Evolutionary conservation across 2,797 vertebrate genomes (phyloP).

Genomic region (Luscinia luscinia): DNA sequence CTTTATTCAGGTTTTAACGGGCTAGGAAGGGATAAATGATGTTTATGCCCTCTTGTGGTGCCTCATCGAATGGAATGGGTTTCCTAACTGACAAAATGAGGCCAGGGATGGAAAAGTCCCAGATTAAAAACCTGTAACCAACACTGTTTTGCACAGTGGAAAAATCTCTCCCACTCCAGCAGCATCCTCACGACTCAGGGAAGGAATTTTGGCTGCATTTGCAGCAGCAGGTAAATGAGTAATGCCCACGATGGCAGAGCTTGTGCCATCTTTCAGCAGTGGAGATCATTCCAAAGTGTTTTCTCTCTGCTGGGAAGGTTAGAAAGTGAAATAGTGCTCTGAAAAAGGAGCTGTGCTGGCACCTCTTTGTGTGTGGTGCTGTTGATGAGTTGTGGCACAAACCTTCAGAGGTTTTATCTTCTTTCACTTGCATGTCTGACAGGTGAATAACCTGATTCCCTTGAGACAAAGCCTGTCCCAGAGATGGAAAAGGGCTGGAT

Average conservation of each 20-base stretch:
- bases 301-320: background rate
- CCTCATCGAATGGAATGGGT: background rate
- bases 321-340: background rate
- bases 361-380: background rate
- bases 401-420: background rate
- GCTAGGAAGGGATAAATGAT: constrained; percentile 20
- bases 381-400: background rate
- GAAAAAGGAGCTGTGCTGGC: background rate
- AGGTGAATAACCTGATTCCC: background rate
- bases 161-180: background rate
- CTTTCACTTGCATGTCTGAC: background rate
- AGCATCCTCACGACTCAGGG: constrained; percentile 24
- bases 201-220: background rate
- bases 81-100: constrained; percentile 5
- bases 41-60: constrained; percentile 67
- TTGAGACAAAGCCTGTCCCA: background rate
- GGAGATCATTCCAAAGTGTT: background rate
- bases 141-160: background rate
- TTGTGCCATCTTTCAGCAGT: background rate
- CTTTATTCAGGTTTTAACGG: background rate
- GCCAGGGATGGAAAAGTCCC: constrained; percentile 25
- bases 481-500: background rate
- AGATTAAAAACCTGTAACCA: background rate
- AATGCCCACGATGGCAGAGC: background rate
- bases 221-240: constrained; percentile 16